Evolutionary conservation across 2,888 invertebrate genomes (phyloP), one percentile per base, ranked within the genome.

Genomic region (Diadegma fenestrale): DNA sequence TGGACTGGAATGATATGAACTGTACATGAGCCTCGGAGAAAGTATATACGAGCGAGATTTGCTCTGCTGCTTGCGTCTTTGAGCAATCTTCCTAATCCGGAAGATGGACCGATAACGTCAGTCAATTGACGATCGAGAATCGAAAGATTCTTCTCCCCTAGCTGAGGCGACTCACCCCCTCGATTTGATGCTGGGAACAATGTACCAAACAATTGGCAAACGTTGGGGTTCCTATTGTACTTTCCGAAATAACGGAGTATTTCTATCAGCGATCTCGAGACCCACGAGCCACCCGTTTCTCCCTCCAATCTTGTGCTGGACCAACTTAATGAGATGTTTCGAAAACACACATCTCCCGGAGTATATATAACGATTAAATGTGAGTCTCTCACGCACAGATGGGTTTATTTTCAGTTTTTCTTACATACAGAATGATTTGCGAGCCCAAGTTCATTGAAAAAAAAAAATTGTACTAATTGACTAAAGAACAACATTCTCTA

Each of bases 71-170:
- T 14, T 63, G 68, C 73, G 71, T 72, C 76, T 73, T 78, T 45
- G 73, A 91, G 89, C 92, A 91, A 92, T 92, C 92, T 90, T 92
- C 92, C 91, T 92, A 92, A 93, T 93, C 93, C 92, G 85, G 81
- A 89, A 91, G 93, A 93, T 93, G 91, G 89, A 30, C 88, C 90
- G 93, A 93, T 93, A 93, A 91, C 91, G 93, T 93, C 93, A 92
- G 90, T 93, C 93, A 92, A 92, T 92, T 91, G 92, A 91, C 92
- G 93, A 93, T 92, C 91, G 92, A 91, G 92, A 91, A 90, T 91
- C 88, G 89, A 88, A 86, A 82, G 43, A 68, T 33, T 69, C 45
- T 68, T 69, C 82, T 82, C 81, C 68, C 78, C 77, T 73, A 68
- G 45, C 45, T 66, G 75, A 64, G 51, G 51, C 72, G 54, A 41